Percentiles rank a stretch among this genome's conserved stretches.
Conservation (phyloP, 2,113 vertebrate genomes). For the Tinamus guttatus region DNA sequence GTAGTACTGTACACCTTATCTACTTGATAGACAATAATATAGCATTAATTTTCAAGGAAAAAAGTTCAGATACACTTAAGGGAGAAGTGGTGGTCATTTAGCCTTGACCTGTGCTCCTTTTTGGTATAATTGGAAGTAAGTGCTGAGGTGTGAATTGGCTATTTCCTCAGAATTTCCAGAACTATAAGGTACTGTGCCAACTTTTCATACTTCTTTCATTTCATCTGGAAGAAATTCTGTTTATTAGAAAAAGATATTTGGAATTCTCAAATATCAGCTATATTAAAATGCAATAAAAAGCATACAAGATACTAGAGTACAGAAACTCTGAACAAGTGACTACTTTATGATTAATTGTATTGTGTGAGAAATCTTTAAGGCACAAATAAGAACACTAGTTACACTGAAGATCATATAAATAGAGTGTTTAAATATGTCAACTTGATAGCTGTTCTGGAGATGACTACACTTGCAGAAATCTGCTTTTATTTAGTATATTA, state of each 20-base stretch:
- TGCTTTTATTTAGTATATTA: slow-evolving; percentile 4
- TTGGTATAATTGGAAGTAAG: background rate
- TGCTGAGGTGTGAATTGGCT: background rate
- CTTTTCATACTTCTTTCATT: background rate
- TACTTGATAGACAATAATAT: background rate
- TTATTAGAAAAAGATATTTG: background rate
- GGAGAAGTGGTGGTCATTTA: background rate
- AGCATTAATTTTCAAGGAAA: background rate
- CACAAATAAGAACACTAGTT: background rate
- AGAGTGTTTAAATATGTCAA: background rate
- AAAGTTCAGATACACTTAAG: background rate
- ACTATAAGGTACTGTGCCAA: background rate
- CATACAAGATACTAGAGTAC: background rate
- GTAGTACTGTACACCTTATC: background rate
- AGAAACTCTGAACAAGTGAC: background rate
- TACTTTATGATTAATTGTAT: background rate
- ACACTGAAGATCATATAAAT: background rate
- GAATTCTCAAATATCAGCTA: background rate
- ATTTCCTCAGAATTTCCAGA: background rate
- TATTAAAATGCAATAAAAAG: background rate
- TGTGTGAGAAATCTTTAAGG: background rate
- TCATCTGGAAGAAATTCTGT: background rate
- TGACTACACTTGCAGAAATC: slow-evolving; percentile 11
- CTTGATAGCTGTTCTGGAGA: slow-evolving; percentile 5
- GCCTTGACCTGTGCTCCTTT: background rate